Evolutionary conservation across 2,797 vertebrate genomes (phyloP).

Genomic region (Sebastolobus alascanus): DNA sequence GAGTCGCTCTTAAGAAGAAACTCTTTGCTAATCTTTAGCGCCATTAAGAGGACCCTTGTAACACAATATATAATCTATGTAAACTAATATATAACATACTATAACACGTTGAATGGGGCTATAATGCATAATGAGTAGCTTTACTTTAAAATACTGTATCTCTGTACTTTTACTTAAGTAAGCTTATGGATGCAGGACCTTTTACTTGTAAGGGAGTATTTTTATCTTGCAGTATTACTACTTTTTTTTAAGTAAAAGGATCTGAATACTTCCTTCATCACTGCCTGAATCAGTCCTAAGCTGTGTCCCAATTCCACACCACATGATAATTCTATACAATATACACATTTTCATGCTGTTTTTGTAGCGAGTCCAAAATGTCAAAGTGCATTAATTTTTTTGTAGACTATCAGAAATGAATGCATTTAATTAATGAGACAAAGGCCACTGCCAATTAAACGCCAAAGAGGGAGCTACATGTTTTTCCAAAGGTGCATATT

Average conservation of each 20-base stretch:
- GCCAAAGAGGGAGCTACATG: background rate
- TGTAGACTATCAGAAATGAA: background rate
- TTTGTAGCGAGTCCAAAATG: background rate
- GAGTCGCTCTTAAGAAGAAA: background rate
- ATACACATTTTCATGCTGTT: background rate
- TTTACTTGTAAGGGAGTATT: background rate
- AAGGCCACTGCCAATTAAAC: background rate
- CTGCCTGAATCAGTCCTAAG: background rate
- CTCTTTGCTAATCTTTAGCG: background rate
- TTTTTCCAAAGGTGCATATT: background rate
- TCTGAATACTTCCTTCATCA: background rate
- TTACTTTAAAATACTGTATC: background rate
- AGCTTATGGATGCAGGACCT: background rate
- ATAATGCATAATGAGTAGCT: too few relatives aligned
- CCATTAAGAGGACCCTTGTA: background rate
- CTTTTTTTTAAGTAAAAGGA: background rate
- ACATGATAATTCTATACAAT: background rate
- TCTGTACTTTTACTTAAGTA: background rate
- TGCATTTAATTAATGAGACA: background rate
- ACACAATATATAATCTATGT: background rate
- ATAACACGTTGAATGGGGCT: background rate
- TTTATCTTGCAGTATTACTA: background rate
- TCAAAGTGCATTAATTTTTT: background rate
- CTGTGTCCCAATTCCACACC: background rate
- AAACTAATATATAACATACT: background rate